These are phyloP conservation scores for Aphidoletes aphidimyza DNA, from an alignment of 2,888 invertebrate species.

Conservation along the genomic window DNA sequence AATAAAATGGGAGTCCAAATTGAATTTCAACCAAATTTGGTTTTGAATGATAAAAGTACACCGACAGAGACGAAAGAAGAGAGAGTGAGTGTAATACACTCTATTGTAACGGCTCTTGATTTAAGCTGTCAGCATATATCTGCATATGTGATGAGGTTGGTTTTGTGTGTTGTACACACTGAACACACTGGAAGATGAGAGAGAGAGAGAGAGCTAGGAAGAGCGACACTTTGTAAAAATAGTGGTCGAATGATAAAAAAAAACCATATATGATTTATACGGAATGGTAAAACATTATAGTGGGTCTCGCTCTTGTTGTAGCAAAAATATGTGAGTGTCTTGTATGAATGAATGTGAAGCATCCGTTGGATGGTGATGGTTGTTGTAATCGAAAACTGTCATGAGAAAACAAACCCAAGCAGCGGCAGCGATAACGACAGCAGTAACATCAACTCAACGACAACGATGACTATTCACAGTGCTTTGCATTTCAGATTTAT, in stretches of 20 bases:
- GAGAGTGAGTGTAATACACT: background rate
- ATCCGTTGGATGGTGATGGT: constrained; percentile 1
- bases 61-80: too few relatives aligned
- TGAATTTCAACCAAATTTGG: too few relatives aligned
- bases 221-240: constrained; percentile 2
- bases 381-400: constrained; percentile 38
- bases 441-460: too few relatives aligned
- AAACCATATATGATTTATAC: background rate
- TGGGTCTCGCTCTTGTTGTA: background rate
- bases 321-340: background rate
- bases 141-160: constrained; percentile 37
- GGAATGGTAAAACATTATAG: too few relatives aligned
- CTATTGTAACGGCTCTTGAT: background rate
- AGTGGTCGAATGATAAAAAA: background rate
- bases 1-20: too few relatives aligned
- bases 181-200: too few relatives aligned
- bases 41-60: constrained; percentile 19
- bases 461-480: background rate
- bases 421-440: background rate
- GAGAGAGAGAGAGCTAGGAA: too few relatives aligned
- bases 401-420: constrained; percentile 19
- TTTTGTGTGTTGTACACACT: background rate
- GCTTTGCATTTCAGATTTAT: constrained; percentile 26
- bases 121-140: constrained; percentile 36
- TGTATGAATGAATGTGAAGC: constrained; percentile 3